Percentiles rank a stretch among this genome's conserved stretches.
Conservation (phyloP, 2,797 vertebrate genomes). For the Parambassis ranga region DNA sequence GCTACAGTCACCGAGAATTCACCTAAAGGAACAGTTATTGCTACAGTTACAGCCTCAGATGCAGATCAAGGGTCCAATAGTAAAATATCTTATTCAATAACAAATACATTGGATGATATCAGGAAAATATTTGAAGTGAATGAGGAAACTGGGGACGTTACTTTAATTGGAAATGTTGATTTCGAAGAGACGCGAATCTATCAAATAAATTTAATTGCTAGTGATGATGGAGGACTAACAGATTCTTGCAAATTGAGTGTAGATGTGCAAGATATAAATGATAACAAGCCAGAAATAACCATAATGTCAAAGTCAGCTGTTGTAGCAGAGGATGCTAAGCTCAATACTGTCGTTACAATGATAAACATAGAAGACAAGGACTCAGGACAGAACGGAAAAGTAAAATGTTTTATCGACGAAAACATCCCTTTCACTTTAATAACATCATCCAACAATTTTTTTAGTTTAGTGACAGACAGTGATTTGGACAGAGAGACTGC, state of each 20-base stretch:
- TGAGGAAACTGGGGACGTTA: constrained; percentile 1
- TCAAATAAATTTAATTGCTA: constrained; percentile 72
- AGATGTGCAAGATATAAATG: constrained; percentile 75
- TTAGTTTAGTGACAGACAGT: constrained; percentile 38
- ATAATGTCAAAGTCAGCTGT: constrained; percentile 60
- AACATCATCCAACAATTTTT: constrained; percentile 45
- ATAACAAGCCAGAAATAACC: constrained; percentile 75
- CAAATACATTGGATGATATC: constrained; percentile 8
- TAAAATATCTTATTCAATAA: constrained; percentile 47
- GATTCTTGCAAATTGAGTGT: constrained; percentile 70
- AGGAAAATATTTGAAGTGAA: constrained; percentile 26
- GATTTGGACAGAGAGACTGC: constrained; percentile 57
- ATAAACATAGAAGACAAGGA: constrained; percentile 74
- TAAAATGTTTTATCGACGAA: constrained; percentile 58
- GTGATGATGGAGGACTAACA: constrained; percentile 72
- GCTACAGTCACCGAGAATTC: background rate
- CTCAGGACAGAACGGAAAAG: constrained; percentile 73
- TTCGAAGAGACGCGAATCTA: constrained; percentile 55
- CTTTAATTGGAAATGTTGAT: constrained; percentile 38
- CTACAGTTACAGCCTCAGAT: constrained; percentile 58
- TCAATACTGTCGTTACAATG: constrained; percentile 59
- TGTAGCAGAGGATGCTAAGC: constrained; percentile 50
- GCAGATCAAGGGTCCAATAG: constrained; percentile 36
- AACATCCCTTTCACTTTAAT: constrained; percentile 70
- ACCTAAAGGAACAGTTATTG: constrained; percentile 40